Percentiles rank a stretch among this genome's conserved stretches.
Conservation (phyloP, 2,797 vertebrate species). For the Cirrhinus mrigala region DNA sequence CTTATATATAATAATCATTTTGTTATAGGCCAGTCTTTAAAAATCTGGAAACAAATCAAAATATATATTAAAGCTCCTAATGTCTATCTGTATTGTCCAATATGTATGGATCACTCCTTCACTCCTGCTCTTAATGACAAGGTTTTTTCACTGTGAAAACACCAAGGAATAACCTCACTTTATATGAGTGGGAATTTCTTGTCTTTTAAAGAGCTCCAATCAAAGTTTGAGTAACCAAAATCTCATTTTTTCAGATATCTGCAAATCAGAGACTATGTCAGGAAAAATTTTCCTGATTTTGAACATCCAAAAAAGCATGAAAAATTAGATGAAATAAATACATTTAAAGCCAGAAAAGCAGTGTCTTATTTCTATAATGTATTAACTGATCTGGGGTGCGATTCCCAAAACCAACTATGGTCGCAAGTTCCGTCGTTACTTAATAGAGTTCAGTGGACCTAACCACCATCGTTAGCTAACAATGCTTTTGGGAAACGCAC, state of each 20-base stretch:
- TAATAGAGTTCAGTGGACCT: too few relatives aligned
- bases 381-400: too few relatives aligned
- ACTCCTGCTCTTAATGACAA: not conserved
- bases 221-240: not conserved
- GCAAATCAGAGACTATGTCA: too few relatives aligned
- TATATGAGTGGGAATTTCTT: not conserved
- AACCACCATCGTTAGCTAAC: too few relatives aligned
- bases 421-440: too few relatives aligned
- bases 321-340: too few relatives aligned
- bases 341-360: too few relatives aligned
- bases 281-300: too few relatives aligned
- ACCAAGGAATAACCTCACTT: not conserved
- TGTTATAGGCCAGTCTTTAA: not conserved
- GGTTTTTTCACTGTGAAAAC: not conserved
- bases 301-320: too few relatives aligned
- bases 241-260: not conserved
- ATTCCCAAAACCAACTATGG: too few relatives aligned
- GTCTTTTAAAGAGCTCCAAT: not conserved
- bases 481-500: too few relatives aligned
- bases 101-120: not conserved
- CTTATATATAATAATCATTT: not conserved
- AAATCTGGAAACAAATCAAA: not conserved
- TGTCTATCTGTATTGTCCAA: not conserved
- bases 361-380: too few relatives aligned
- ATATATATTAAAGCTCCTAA: slow-evolving; percentile 1